Base-by-base conservation (phyloP, 2,888 invertebrate species). In the Ormyrus nitidulus region DNA sequence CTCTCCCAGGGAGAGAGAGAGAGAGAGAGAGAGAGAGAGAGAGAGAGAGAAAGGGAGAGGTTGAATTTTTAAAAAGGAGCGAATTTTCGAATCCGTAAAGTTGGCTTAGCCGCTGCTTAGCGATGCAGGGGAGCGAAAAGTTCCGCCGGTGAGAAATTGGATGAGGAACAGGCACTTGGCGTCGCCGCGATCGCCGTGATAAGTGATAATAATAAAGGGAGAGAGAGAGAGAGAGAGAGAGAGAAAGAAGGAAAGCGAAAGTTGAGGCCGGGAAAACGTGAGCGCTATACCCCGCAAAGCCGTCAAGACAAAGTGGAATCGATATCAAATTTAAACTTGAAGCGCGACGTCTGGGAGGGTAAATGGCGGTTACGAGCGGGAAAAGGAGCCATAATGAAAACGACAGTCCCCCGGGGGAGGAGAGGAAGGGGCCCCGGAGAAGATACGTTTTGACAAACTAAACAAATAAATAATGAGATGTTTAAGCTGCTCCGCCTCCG, bases 251-350 rank as follows among this genome's bases (percentile, higher is more conserved):
- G 46, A 13, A n/a, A 54, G 34, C 4, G n/a, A 51, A 49, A 19
- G 49, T 9, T 10, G 44, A 34, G 34, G 34, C 34, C 34, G 34
- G 34, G 34, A 8, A 44, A 48, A 65, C 13, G 49, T 11, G 34
- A 34, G 34, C 34, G 34, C 34, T 0, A 13, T 13, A 34, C 34
- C 34, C 19, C 74, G 64, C 34, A 44, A 66, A 49, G n/a, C 46
- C n/a, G 34, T 3, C 62, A 53, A 48, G 66, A 62, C 68, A 71
- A 77, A 77, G 65, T 71, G 58, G 78, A 73, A 78, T 78, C 59
- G 72, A 72, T 73, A 61, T 73, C 61, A 66, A 78, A 78, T 68
- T 78, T 72, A 73, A 78, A 66, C 46, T 78, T 78, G 49, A 61
- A 48, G 48, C 44, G n/a, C 44, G 19, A 34, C 48, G 48, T 9